Conservation (phyloP, 2,113 vertebrate genomes). For the Hippolais icterina region DNA sequence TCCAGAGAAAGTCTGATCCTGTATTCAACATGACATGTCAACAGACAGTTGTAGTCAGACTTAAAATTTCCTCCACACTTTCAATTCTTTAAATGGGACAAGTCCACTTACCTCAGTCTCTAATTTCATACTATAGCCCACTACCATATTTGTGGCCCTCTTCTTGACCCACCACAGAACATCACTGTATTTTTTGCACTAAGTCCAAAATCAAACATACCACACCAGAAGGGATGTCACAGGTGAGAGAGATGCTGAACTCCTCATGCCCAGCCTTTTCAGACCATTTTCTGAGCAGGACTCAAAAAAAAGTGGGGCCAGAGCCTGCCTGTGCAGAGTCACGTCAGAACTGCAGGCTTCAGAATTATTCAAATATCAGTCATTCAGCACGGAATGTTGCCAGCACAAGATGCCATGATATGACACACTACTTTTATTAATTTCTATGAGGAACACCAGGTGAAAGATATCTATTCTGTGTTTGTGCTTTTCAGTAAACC, state of each 20-base stretch:
- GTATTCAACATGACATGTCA: neutral
- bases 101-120: neutral
- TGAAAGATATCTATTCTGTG: neutral
- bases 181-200: neutral
- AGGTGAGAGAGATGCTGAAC: neutral
- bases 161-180: neutral
- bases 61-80: neutral
- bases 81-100: neutral
- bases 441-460: accelerated
- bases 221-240: neutral
- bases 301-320: neutral
- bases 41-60: neutral
- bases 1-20: neutral
- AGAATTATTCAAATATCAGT: neutral
- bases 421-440: neutral
- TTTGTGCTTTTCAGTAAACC: neutral
- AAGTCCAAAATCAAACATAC: neutral
- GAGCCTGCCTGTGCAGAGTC: neutral
- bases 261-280: neutral
- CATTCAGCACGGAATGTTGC: neutral
- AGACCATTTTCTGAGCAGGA: neutral
- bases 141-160: neutral
- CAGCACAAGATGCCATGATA: neutral
- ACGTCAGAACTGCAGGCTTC: neutral
- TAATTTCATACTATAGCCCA: neutral